Evolutionary conservation across 2,113 vertebrate species (phyloP), one percentile per base, ranked within the genome.

Genomic region (Trogon surrucura): DNA sequence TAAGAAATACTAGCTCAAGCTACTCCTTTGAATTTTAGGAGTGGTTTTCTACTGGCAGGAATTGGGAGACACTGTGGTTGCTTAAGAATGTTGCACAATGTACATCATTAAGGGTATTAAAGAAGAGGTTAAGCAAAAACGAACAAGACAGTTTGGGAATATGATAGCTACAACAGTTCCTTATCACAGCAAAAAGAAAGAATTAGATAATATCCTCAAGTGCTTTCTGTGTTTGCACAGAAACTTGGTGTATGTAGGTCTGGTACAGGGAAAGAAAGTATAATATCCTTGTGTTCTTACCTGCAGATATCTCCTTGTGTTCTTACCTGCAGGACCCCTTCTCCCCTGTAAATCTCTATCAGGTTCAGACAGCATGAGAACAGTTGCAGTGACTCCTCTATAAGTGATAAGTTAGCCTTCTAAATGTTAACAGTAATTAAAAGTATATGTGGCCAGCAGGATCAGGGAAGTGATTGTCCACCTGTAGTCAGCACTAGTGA

Each of bases 391-490:
- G 18, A 14, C 29, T 80, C 15, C 29, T 67, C 4, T 80, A 3
- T n/a, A n/a, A 60, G 3, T 6, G 17, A 30, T 48, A 57, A 44
- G 7, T 19, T 47, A 32, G 38, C 27, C 56, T 72, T 77, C 13
- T 65, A 56, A 83, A 21, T 57, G 15, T 19, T 77, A 73, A 23
- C 2, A 58, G 27, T 27, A 66, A 66, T 92, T 45, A 70, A 45
- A 88, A 72, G 53, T 45, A 45, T 12, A 21, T n/a, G 0, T 82
- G 71, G 16, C 19, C 26, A 65, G 30, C 4, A 13, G 38, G 30
- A 34, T 0, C 5, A 66, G 12, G 29, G 2, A 6, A 36, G 32
- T 10, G 66, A 44, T 30, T 0, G 0, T 71, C 2, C 4, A 2
- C 4, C 19, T 53, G 29, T 57, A 21, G 36, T 58, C 0, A 2